Conservation (phyloP, 2,888 invertebrate genomes). For the Stictocephala bisonia region DNA sequence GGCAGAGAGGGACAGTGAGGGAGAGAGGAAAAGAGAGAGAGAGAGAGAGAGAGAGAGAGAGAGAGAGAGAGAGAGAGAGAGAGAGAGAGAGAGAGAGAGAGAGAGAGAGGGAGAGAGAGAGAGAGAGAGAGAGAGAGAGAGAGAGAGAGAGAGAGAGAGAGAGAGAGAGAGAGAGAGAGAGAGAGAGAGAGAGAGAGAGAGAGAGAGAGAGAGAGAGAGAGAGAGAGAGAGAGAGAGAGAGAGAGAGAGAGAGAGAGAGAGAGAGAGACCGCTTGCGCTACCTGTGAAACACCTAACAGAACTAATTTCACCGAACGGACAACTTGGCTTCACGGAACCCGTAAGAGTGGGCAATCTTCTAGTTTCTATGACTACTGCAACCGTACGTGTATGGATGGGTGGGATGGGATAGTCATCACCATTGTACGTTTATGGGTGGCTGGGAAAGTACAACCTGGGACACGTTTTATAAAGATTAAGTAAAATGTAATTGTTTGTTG, state of each 20-base stretch:
- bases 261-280: too few relatives aligned
- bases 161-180: slow-evolving; percentile 5
- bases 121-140: slow-evolving; percentile 25
- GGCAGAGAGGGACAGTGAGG: too few relatives aligned
- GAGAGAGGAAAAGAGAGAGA: not conserved
- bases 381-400: too few relatives aligned
- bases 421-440: too few relatives aligned
- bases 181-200: not conserved
- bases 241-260: not conserved
- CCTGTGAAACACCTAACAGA: too few relatives aligned
- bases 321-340: too few relatives aligned
- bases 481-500: not conserved
- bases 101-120: not conserved
- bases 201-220: not conserved
- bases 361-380: too few relatives aligned
- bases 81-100: not conserved
- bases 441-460: not conserved
- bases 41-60: not conserved
- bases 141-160: slow-evolving; percentile 10
- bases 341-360: too few relatives aligned
- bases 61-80: not conserved
- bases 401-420: too few relatives aligned
- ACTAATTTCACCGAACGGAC: too few relatives aligned
- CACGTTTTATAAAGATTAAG: not conserved
- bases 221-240: not conserved